Base-by-base conservation (phyloP, 2,113 vertebrate species). In the Podocnemis expansa region DNA sequence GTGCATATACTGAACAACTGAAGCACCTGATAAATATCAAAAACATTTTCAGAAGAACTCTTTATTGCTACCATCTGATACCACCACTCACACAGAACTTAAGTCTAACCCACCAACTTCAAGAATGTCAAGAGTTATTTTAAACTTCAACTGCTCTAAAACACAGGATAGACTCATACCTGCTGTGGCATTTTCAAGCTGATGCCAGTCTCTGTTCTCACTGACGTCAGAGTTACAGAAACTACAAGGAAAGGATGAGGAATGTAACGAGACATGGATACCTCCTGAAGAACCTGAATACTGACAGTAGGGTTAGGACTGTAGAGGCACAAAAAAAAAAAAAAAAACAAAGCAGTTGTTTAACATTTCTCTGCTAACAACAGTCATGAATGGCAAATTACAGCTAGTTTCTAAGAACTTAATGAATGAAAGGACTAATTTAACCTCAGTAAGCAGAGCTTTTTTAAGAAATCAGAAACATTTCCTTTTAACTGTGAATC, bases 221-320 rank as follows among this genome's bases (percentile, higher is more conserved):
- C 99, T 8, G 99, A 99, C 3, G 99, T 99, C 96, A 99, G 98
- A 0, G 99, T 99, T 97, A 99, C 99, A 51, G 99, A 99, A 84
- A 99, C 99, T 52, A 99, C 99, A 49, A 99, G 98, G 93, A 98
- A 99, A 24, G 99, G 99, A 92, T 99, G 99, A 97, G 99, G 99
- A 97, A 99, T 99, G 96, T 99, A 99, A 89, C 99, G 99, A 52
- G 99, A 99, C 99, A 99, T 99, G 10, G 99, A 99, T 47, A 99
- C 99, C 94, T 99, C 99, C 97, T 99, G 99, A 92, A 99, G 98
- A 97, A 99, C 96, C 47, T 99, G 99, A 97, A 99, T 98, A 97
- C 97, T 98, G 90, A 98, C 99, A 56, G 98, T 98, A 27, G 99
- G 98, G 85, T 98, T 98, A 76, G 98, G 98, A 96, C 99, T 99